Conservation (phyloP, 2,888 invertebrate species). For the Hoplodrina blanda region DNA sequence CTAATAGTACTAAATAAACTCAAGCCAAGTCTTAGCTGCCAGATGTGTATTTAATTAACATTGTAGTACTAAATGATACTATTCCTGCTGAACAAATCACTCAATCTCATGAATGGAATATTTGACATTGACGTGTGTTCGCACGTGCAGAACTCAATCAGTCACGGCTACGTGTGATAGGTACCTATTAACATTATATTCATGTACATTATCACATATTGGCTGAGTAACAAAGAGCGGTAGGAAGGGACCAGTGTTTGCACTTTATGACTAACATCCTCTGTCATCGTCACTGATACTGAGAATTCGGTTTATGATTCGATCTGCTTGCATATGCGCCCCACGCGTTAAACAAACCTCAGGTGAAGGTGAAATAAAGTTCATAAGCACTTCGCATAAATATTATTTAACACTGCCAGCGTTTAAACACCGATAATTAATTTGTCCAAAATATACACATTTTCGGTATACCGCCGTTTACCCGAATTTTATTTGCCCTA, state of each 20-base stretch:
- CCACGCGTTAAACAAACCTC: slow-evolving; percentile 66
- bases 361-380: slow-evolving; percentile 48
- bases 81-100: slow-evolving; percentile 66
- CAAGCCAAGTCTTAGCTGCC: slow-evolving; percentile 52
- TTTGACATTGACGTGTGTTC: slow-evolving; percentile 72
- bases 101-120: slow-evolving; percentile 76
- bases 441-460: slow-evolving; percentile 14
- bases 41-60: slow-evolving; percentile 65
- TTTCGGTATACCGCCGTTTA: too few species aligned
- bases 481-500: too few species aligned
- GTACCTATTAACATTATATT: slow-evolving; percentile 50
- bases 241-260: slow-evolving; percentile 66
- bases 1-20: slow-evolving; percentile 1
- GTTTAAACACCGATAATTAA: slow-evolving; percentile 12
- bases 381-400: not conserved
- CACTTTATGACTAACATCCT: slow-evolving; percentile 71
- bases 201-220: slow-evolving; percentile 43
- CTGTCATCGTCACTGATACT: slow-evolving; percentile 68
- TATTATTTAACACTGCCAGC: slow-evolving; percentile 29
- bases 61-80: slow-evolving; percentile 63
- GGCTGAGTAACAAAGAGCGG: slow-evolving; percentile 61
- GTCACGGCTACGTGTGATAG: slow-evolving; percentile 47
- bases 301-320: slow-evolving; percentile 68
- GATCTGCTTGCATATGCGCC: slow-evolving; percentile 62
- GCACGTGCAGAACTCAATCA: slow-evolving; percentile 49